Evolutionary conservation across 2,113 vertebrate species (phyloP).

Genomic region (Lepidothrix coronata): DNA sequence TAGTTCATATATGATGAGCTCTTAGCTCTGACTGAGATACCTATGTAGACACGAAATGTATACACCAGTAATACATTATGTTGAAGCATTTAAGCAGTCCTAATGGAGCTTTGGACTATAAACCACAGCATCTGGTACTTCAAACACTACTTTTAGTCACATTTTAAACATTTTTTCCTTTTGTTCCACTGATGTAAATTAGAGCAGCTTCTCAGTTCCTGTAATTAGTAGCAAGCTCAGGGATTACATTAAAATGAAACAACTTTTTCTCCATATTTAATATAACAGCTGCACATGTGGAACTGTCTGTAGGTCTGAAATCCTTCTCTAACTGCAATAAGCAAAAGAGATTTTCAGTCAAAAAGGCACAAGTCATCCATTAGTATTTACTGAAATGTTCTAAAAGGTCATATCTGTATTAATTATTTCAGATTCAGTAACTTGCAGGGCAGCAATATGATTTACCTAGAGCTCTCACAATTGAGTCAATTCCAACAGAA

Average conservation of each 20-base stretch:
- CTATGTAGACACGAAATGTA: neutral
- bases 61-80: neutral
- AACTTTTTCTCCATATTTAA: neutral
- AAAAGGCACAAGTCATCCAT: neutral
- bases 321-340: neutral
- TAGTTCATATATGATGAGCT: neutral
- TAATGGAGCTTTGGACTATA: neutral
- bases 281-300: neutral
- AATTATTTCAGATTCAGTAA: neutral
- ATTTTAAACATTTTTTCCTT: neutral
- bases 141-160: neutral
- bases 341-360: neutral
- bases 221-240: neutral
- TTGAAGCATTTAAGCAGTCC: neutral
- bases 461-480: neutral
- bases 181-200: neutral
- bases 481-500: conserved; percentile 34
- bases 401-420: neutral
- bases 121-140: neutral
- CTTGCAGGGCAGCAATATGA: neutral
- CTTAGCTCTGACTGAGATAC: neutral
- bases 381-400: neutral
- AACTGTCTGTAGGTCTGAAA: neutral
- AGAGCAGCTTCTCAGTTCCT: neutral
- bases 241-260: neutral